Evolutionary conservation across 1,140 invertebrate genomes (phyloP).

Genomic region (Drosophila sturtevanti): DNA sequence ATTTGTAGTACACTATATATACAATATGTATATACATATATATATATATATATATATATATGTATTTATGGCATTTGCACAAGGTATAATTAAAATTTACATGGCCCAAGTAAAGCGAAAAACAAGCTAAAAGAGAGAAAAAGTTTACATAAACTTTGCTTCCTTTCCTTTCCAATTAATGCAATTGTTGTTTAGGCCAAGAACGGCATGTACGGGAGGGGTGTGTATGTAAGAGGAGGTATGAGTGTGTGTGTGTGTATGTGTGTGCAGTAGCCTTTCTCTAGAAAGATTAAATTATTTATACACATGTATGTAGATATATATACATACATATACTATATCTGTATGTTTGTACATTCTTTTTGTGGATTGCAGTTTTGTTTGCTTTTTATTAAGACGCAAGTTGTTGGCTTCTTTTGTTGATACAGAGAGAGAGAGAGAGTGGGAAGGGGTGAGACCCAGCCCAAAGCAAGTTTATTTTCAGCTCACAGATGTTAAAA

Average conservation of each 20-base stretch:
- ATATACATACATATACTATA: background rate
- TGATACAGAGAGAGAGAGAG: conserved; percentile 33
- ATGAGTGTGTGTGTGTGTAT: too few relatives aligned
- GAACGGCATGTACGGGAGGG: background rate
- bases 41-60: background rate
- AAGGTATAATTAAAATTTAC: conserved; percentile 66
- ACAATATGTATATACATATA: too few relatives aligned
- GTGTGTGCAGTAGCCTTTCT: background rate
- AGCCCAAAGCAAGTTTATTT: conserved; percentile 52
- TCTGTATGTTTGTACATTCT: conserved; percentile 19
- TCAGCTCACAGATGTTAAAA: conserved; percentile 3
- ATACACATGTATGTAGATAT: background rate
- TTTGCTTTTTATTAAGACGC: conserved; percentile 60
- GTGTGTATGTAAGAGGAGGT: background rate
- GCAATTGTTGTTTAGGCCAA: conserved; percentile 18
- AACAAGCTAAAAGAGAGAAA: conserved; percentile 12
- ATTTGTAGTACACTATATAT: too few relatives aligned
- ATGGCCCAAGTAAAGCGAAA: conserved; percentile 39
- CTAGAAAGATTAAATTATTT: conserved; percentile 16
- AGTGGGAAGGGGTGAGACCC: conserved; percentile 12
- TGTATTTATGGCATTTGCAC: conserved; percentile 35
- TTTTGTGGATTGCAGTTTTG: conserved; percentile 42
- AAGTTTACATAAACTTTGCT: conserved; percentile 30
- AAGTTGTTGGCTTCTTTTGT: conserved; percentile 40
- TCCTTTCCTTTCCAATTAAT: conserved; percentile 20